Conservation (phyloP, 2,113 vertebrate species). For the Myiozetetes cayanensis region DNA sequence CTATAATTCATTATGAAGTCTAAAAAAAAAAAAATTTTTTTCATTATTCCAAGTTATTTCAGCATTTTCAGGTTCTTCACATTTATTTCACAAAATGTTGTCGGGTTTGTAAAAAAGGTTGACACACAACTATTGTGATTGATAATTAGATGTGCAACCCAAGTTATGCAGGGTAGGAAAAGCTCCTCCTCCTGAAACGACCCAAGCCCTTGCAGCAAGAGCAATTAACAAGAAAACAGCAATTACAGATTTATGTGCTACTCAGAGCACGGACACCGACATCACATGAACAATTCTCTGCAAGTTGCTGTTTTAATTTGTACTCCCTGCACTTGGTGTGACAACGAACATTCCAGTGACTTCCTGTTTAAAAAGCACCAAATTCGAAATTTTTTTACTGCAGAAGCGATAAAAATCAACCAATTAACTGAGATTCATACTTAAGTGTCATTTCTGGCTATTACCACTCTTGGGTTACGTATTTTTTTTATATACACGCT, state of each 20-base stretch:
- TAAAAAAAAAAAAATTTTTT: background rate
- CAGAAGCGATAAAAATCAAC: background rate
- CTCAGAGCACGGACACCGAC: background rate
- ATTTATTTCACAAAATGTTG: background rate
- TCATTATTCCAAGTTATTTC: too few species aligned
- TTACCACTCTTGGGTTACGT: background rate
- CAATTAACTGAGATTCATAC: background rate
- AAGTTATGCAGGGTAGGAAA: background rate
- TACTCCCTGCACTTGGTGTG: background rate
- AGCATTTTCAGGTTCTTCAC: background rate
- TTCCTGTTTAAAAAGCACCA: background rate
- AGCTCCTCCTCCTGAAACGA: background rate
- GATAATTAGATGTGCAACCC: background rate
- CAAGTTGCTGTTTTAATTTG: background rate
- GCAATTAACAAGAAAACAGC: background rate
- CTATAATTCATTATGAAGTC: background rate
- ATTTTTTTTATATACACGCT: background rate
- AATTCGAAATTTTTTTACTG: background rate
- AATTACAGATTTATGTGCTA: background rate
- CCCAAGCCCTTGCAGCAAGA: background rate
- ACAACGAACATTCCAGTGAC: background rate
- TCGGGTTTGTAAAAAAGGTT: background rate
- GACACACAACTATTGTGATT: background rate
- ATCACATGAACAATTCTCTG: background rate
- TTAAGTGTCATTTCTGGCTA: background rate